Evolutionary conservation across 2,113 vertebrate genomes (phyloP).

Genomic region (Pseudolaguvia tuberculata): DNA sequence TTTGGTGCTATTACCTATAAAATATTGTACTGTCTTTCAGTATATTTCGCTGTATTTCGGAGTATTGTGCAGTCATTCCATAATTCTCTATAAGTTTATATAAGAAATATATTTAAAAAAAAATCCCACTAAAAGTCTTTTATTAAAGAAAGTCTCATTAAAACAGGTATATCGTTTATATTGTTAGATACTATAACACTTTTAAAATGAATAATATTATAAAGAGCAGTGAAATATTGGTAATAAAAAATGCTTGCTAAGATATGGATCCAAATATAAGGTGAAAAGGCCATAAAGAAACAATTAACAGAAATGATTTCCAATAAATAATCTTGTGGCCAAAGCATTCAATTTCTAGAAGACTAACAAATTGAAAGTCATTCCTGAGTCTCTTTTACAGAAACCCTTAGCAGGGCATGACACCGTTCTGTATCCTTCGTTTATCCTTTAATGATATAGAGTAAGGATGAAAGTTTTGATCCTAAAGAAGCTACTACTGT

Average conservation of each 20-base stretch:
- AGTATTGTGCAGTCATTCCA: too few species aligned
- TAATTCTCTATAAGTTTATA: too few species aligned
- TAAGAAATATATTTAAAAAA: too few species aligned
- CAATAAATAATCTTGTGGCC: neutral
- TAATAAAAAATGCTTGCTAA: neutral
- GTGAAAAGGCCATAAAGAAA: neutral
- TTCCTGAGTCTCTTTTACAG: constrained; percentile 62
- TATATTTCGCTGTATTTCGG: too few species aligned
- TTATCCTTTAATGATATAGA: neutral
- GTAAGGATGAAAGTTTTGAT: neutral
- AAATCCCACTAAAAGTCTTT: neutral
- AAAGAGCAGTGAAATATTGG: neutral
- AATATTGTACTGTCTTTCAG: too few species aligned
- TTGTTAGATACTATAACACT: neutral
- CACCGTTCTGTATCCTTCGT: too few species aligned
- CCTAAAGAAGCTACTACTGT: constrained; percentile 6
- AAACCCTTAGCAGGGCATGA: constrained; percentile 9
- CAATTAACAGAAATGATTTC: neutral
- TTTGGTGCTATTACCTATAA: too few species aligned
- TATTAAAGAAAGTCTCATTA: neutral
- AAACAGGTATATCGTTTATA: neutral
- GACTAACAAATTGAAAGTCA: constrained; percentile 45
- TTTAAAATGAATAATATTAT: neutral
- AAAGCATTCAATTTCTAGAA: neutral
- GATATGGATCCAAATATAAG: neutral